Base-by-base conservation (phyloP, 2,888 invertebrate species). In the Lasioglossum calceatum region DNA sequence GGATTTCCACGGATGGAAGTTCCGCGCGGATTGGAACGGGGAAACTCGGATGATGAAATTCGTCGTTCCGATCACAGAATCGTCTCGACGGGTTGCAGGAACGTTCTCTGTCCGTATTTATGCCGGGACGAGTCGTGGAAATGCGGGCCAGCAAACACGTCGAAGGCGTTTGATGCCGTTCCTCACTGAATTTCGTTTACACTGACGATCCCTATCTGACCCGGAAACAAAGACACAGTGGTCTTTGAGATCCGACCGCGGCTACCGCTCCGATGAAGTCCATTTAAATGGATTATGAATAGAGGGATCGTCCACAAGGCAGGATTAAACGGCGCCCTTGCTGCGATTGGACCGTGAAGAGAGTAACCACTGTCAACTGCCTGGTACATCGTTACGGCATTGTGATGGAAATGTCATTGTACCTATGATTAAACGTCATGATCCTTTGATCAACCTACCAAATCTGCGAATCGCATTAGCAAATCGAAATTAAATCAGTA, bases 71-170 rank as follows among this genome's bases (percentile, higher is more conserved):
- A 16, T 32, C 27, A 19, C 10, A 23, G 54, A 19, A 50, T 54
- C 54, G 23, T 19, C 64, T 16, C 72, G 36, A 36, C 61, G 32
- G n/a, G n/a, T 14, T 47, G 10, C 42, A 16, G 44, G 64, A 23
- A 39, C 39, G 23, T n/a, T 19, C 19, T 44, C 7, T 50, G 74
- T 58, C 32, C 27, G 50, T 16, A 61, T 4, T 72, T 73, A 42
- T 27, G 27, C 42, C 36, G 32, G 61, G 10, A 16, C 12, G 27
- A 23, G 14, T 4, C 42, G 27, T 39, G 19, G 36, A 61, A 71
- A 84, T 78, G n/a, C 75, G 75, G 78, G 50, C 70, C 50, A 27
- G 71, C 75, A 72, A 84, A 79, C 73, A 78, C 61, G 8, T 64
- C 54, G 44, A 50, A 77, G 42, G 50, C 16, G 64, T 39, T 81